These are phyloP conservation scores for Eleutherodactylus coqui DNA, from an alignment of 2,797 vertebrate species.

Conservation along the genomic window DNA sequence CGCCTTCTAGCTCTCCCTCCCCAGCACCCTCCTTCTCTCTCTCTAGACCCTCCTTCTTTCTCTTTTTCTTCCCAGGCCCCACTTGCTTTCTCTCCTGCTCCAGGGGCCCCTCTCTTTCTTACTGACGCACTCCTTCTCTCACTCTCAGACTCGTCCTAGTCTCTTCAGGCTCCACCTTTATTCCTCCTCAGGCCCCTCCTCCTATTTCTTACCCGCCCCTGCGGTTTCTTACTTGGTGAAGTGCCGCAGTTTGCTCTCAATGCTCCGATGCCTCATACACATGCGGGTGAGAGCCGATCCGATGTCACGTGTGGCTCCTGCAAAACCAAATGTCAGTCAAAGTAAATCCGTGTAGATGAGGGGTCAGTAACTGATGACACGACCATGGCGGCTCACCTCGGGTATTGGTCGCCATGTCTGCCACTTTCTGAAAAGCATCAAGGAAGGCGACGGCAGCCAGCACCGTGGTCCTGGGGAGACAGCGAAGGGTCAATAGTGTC, in stretches of 20 bases:
- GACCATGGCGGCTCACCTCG: slow-evolving; percentile 81
- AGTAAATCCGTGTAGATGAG: not conserved
- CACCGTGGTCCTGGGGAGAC: slow-evolving; percentile 86
- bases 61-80: too few relatives aligned
- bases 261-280: slow-evolving; percentile 98
- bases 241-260: slow-evolving; percentile 94
- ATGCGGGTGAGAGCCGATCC: slow-evolving; percentile 94
- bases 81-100: too few relatives aligned
- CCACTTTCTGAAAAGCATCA: slow-evolving; percentile 98
- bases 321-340: slow-evolving; percentile 14
- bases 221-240: slow-evolving; percentile 89
- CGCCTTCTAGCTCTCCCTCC: too few relatives aligned
- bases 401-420: slow-evolving; percentile 98
- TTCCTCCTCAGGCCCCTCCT: not conserved
- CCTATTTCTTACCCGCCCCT: not conserved
- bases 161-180: not conserved
- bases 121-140: too few relatives aligned
- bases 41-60: too few relatives aligned
- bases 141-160: too few relatives aligned
- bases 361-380: not conserved
- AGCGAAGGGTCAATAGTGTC: not conserved
- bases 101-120: too few relatives aligned
- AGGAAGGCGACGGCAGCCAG: slow-evolving; percentile 94
- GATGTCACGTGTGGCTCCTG: slow-evolving; percentile 94
- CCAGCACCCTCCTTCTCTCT: too few relatives aligned